phyloP scores from a whole-genome alignment of 2,113 vertebrate genomes.

The Orientallactaga bullata region DNA sequence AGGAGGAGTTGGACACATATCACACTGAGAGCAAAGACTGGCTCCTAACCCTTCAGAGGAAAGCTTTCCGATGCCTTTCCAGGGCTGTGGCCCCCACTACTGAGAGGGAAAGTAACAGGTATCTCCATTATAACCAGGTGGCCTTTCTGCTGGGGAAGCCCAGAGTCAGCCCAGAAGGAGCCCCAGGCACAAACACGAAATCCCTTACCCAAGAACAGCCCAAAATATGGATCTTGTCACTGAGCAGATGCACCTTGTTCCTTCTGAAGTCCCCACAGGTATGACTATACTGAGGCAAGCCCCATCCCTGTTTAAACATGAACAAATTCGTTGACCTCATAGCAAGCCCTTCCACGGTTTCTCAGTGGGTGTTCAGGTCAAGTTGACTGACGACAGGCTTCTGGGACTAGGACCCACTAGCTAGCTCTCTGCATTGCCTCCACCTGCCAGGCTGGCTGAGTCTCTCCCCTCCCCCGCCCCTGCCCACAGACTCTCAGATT shows the following conservation, averaged over 20 bases:
- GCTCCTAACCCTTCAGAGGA: conserved; percentile 23
- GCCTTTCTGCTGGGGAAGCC: neutral
- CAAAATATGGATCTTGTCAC: neutral
- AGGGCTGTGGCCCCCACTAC: fast-evolving
- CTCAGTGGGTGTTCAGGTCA: neutral
- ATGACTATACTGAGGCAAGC: neutral
- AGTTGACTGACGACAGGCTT: neutral
- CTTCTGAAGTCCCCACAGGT: too few relatives aligned
- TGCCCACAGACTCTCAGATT: neutral
- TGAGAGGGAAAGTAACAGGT: fast-evolving
- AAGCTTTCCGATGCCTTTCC: fast-evolving
- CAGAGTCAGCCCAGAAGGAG: neutral
- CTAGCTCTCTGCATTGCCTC: fast-evolving
- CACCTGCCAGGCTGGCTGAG: neutral
- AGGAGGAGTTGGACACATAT: conserved; percentile 66
- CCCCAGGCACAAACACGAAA: too few relatives aligned
- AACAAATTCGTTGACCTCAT: neutral
- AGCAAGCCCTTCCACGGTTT: neutral
- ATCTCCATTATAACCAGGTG: neutral
- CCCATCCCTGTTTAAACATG: neutral
- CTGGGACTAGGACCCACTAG: neutral
- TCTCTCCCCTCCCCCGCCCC: neutral
- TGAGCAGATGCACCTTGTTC: fast-evolving
- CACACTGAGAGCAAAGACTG: conserved; percentile 41
- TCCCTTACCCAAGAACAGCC: neutral